phyloP scores from a whole-genome alignment of 2,113 vertebrate genomes.

The Anolis sagrei region DNA sequence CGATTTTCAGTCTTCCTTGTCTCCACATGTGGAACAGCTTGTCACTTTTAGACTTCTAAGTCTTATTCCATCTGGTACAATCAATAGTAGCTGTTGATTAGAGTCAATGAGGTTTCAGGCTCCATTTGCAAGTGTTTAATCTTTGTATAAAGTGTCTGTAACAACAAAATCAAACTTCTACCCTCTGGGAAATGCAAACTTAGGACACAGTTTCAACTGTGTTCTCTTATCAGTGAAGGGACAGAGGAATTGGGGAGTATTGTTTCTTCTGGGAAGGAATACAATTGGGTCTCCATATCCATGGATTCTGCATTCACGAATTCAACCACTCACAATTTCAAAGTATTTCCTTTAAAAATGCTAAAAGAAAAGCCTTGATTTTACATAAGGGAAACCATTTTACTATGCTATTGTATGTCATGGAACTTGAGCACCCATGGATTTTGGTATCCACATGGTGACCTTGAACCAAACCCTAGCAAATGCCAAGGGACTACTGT shows the following conservation, averaged over 20 bases:
- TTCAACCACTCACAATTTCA: too few relatives aligned
- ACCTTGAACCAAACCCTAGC: too few relatives aligned
- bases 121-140: background rate
- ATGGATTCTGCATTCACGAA: too few relatives aligned
- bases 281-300: too few relatives aligned
- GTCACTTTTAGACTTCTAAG: slow-evolving; percentile 58
- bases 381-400: too few relatives aligned
- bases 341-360: too few relatives aligned
- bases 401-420: too few relatives aligned
- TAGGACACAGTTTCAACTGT: background rate
- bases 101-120: slow-evolving; percentile 57
- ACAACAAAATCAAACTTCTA: background rate
- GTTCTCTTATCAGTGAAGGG: background rate
- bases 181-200: background rate
- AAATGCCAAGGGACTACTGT: too few relatives aligned
- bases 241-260: background rate
- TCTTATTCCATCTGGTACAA: slow-evolving; percentile 53
- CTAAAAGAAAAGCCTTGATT: too few relatives aligned
- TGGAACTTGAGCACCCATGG: too few relatives aligned
- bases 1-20: background rate
- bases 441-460: too few relatives aligned
- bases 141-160: background rate
- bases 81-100: slow-evolving; percentile 62
- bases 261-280: background rate
- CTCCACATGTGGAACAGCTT: slow-evolving; percentile 45